These are phyloP conservation scores for Euglossa dilemma DNA, from an alignment of 1,140 invertebrate genomes.

Conservation along the genomic window DNA sequence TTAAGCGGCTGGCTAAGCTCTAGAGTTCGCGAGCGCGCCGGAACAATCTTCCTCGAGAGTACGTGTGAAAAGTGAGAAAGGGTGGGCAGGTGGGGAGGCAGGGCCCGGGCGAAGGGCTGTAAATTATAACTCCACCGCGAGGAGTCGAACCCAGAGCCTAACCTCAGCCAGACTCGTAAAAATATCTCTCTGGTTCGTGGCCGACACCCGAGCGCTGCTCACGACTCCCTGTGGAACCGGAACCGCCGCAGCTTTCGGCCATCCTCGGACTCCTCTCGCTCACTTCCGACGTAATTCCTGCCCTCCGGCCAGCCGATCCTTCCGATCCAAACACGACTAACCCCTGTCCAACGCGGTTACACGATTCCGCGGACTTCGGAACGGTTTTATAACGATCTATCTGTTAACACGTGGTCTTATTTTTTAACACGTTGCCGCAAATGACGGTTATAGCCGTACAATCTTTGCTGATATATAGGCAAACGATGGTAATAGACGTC, in stretches of 20 bases:
- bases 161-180: constrained; percentile 81
- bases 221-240: constrained; percentile 49
- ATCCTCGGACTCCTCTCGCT: neutral
- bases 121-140: constrained; percentile 82
- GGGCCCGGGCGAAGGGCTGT: constrained; percentile 73
- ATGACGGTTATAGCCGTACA: too few species aligned
- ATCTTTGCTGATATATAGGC: too few species aligned
- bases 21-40: constrained; percentile 52
- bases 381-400: too few species aligned
- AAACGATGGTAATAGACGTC: too few species aligned
- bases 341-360: too few species aligned
- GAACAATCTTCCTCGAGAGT: constrained; percentile 62
- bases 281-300: constrained; percentile 17
- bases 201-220: constrained; percentile 45
- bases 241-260: neutral
- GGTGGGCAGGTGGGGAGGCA: constrained; percentile 6
- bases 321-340: too few species aligned
- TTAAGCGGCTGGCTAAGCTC: constrained; percentile 68
- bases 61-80: constrained; percentile 59
- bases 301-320: too few species aligned
- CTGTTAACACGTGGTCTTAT: too few species aligned
- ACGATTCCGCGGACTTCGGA: too few species aligned
- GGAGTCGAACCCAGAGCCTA: constrained; percentile 78
- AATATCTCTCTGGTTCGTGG: constrained; percentile 66
- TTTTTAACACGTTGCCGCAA: too few species aligned